Conservation (phyloP, 1,140 invertebrate genomes). For the Choristoneura fumiferana region DNA sequence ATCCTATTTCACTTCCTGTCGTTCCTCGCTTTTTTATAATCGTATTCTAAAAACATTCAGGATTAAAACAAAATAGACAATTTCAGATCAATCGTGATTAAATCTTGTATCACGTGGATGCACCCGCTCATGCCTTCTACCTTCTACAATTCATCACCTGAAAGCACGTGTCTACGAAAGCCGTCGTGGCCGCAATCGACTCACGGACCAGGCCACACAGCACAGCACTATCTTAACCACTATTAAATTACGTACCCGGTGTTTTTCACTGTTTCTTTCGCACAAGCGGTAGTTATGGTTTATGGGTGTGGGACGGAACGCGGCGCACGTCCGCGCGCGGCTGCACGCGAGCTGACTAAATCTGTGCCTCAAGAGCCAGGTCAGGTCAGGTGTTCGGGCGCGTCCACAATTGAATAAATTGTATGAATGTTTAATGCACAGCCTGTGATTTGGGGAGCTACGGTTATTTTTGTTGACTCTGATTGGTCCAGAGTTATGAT, state of each 20-base stretch:
- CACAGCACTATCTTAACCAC: conserved; percentile 43
- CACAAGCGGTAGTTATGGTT: conserved; percentile 44
- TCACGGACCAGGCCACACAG: too few relatives aligned
- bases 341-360: conserved; percentile 47
- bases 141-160: too few relatives aligned
- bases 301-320: conserved; percentile 45
- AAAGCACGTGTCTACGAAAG: too few relatives aligned
- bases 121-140: too few relatives aligned
- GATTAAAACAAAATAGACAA: too few relatives aligned
- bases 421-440: conserved; percentile 33
- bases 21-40: too few relatives aligned
- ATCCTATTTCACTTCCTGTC: too few relatives aligned
- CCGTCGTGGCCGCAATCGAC: too few relatives aligned
- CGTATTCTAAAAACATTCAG: too few relatives aligned
- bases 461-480: background rate
- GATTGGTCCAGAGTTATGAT: conserved; percentile 25
- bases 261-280: conserved; percentile 52
- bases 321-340: conserved; percentile 33
- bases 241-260: conserved; percentile 50
- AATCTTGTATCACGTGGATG: too few relatives aligned
- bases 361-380: conserved; percentile 45
- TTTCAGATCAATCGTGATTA: too few relatives aligned
- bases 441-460: conserved; percentile 25
- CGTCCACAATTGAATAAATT: conserved; percentile 29
- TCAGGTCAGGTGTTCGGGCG: conserved; percentile 37